Percentiles rank a stretch among this genome's conserved stretches.
These are phyloP conservation scores for Aphyosemion australe DNA, from an alignment of 2,113 vertebrate genomes.

Conservation along the genomic window DNA sequence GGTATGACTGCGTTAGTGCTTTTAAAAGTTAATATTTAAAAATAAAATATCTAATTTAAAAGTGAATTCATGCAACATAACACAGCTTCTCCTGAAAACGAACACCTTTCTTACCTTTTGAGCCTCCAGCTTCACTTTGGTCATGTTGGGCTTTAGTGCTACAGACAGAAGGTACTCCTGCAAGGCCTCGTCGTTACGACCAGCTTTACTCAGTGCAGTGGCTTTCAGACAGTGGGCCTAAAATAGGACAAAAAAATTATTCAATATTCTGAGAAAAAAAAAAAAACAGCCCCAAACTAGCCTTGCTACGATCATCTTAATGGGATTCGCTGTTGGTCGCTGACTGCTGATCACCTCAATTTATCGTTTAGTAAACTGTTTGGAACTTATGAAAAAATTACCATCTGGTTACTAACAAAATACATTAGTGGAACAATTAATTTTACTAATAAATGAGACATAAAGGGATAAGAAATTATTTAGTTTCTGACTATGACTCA, in stretches of 20 bases:
- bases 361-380: background rate
- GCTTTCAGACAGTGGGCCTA: slow-evolving; percentile 90
- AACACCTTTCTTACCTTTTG: slow-evolving; percentile 82
- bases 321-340: too few relatives aligned
- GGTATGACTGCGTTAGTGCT: background rate
- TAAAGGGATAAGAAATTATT: too few relatives aligned
- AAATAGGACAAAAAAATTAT: background rate
- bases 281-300: too few relatives aligned
- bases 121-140: slow-evolving; percentile 86
- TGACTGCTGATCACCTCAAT: background rate
- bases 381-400: too few relatives aligned
- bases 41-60: background rate
- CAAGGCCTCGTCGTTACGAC: slow-evolving; percentile 86
- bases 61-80: background rate
- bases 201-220: slow-evolving; percentile 82
- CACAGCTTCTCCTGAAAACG: background rate
- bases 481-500: too few relatives aligned
- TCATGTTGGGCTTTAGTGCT: slow-evolving; percentile 90
- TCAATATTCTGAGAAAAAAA: too few relatives aligned
- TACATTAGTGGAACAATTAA: too few relatives aligned
- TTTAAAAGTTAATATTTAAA: background rate
- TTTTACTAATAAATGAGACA: too few relatives aligned
- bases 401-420: too few relatives aligned
- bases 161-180: slow-evolving; percentile 90
- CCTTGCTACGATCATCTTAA: background rate